Base-by-base conservation (phyloP, 2,888 invertebrate species). In the Brachyopa scutellaris region DNA sequence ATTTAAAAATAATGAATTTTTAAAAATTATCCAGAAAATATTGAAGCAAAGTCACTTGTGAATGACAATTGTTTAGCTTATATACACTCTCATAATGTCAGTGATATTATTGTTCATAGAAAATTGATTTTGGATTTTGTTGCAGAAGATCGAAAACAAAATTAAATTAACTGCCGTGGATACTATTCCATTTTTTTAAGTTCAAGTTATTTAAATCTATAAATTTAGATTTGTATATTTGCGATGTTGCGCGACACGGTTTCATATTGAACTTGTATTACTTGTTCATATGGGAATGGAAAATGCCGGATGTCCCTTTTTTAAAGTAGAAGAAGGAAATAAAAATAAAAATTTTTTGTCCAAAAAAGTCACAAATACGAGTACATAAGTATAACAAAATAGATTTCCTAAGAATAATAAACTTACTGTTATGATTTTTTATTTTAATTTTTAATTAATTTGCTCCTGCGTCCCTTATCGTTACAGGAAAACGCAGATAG, bases 231-330 rank as follows among this genome's bases (percentile, higher is more conserved):
- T 76, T 90, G 13, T 90, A 90, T 15, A 85, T 90, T 86, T 89
- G 88, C 29, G 89, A 89, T 0, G 88, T 90, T 0, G 87, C 88
- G 29, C 90, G 90, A 51, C 85, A 89, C 80, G 90, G 90, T 8
- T 85, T 88, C 62, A 85, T 87, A 0, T 74, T 90, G 70, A 90
- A 90, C 15, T 84, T 89, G 62, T 90, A 90, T 69, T 89, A 89
- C 84, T 79, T 90, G 1, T 90, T 90, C 69, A 88, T 90, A 51
- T 90, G 90, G 90, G 90, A 90, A 40, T 90, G 90, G 1, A 86
- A 87, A 13, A 89, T 89, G 89, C 90, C 90, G 13, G 88, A 88
- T n/a, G n/a, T n/a, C n/a, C n/a, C n/a, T n/a, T n/a, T n/a, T n/a
- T n/a, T n/a, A n/a, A n/a, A n/a, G n/a, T n/a, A n/a, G n/a, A n/a